Evolutionary conservation across 2,888 invertebrate genomes (phyloP).

Genomic region (Drosophila aldrichi): DNA sequence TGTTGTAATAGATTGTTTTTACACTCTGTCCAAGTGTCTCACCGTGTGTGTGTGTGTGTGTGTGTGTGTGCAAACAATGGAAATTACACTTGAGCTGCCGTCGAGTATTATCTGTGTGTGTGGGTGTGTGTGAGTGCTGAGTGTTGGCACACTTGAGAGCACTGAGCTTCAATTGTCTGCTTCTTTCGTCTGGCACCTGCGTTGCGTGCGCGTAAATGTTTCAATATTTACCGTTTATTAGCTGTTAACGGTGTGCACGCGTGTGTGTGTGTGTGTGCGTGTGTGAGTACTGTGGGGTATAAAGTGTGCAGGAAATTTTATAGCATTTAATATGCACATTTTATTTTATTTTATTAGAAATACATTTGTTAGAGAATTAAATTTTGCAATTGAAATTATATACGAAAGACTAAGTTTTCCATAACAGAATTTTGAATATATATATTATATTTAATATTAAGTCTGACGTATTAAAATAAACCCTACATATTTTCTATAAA

Average conservation of each 20-base stretch:
- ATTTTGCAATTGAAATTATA: neutral
- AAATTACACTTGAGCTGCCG: constrained; percentile 71
- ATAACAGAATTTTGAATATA: neutral
- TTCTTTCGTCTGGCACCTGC: constrained; percentile 18
- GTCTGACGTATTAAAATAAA: neutral
- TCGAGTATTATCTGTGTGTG: constrained; percentile 18
- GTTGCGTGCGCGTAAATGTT: constrained; percentile 71
- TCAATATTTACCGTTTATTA: constrained; percentile 73
- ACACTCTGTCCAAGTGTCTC: constrained; percentile 32
- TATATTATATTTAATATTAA: neutral
- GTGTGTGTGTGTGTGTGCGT: neutral
- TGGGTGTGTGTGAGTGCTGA: constrained; percentile 28
- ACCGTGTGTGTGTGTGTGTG: constrained; percentile 2
- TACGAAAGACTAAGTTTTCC: too few relatives aligned
- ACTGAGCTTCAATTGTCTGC: constrained; percentile 43
- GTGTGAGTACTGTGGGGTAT: neutral
- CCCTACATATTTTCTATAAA: neutral
- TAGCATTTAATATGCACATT: constrained; percentile 2
- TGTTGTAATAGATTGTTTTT: constrained; percentile 64
- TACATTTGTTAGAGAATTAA: neutral
- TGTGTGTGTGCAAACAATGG: constrained; percentile 61
- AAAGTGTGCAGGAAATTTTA: neutral
- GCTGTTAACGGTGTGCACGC: constrained; percentile 39
- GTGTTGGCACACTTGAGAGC: constrained; percentile 54
- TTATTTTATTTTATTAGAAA: constrained; percentile 3